These are phyloP conservation scores for Stigmatopora nigra DNA, from an alignment of 2,113 vertebrate genomes.

Conservation along the genomic window DNA sequence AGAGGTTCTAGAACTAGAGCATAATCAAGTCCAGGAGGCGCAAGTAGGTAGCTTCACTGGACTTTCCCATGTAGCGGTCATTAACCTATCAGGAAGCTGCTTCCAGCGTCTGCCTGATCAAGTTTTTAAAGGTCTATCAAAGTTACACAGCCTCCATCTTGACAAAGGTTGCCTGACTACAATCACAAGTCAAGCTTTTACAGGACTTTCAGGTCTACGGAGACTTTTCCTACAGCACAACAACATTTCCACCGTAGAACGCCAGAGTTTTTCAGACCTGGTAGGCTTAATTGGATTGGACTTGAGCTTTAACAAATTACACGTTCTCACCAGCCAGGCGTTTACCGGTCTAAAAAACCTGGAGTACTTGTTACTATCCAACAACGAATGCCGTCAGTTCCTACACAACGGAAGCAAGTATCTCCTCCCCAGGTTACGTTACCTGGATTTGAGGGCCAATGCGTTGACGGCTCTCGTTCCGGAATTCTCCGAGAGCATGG, in stretches of 20 bases:
- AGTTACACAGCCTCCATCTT: constrained; percentile 89
- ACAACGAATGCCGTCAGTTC: constrained; percentile 72
- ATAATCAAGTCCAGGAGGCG: constrained; percentile 85
- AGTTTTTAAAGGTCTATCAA: constrained; percentile 78
- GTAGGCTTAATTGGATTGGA: constrained; percentile 81
- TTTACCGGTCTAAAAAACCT: constrained; percentile 80
- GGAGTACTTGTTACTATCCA: constrained; percentile 84
- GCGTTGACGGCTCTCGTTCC: constrained; percentile 67
- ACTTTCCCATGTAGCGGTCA: constrained; percentile 79
- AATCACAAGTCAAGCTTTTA: constrained; percentile 73
- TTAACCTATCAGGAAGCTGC: constrained; percentile 88
- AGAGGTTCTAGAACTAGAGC: constrained; percentile 82
- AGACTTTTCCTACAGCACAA: constrained; percentile 85
- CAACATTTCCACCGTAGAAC: constrained; percentile 73
- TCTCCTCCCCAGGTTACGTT: constrained; percentile 72
- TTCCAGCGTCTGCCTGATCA: constrained; percentile 76
- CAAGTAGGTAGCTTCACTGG: constrained; percentile 75
- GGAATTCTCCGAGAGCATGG: constrained; percentile 66
- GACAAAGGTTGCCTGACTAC: constrained; percentile 80
- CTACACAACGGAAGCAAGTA: constrained; percentile 66
- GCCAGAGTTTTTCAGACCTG: constrained; percentile 77
- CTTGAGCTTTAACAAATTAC: constrained; percentile 80
- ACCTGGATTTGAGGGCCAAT: constrained; percentile 82
- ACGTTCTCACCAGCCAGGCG: constrained; percentile 65
- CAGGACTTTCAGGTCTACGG: constrained; percentile 77